Base-by-base conservation (phyloP, 1,140 invertebrate genomes). In the Colletes gigas region DNA sequence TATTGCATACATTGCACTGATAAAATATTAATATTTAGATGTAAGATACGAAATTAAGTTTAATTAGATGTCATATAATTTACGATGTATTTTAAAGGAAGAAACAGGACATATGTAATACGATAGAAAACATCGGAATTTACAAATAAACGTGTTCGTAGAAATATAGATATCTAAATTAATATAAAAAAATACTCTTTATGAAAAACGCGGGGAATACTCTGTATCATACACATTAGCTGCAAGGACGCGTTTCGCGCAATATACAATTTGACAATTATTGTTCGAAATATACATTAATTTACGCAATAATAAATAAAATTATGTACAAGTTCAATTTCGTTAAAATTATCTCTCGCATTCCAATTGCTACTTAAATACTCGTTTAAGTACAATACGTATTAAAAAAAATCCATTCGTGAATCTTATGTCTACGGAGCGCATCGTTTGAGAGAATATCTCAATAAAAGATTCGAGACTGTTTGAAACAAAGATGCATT, bases 191-290 rank as follows among this genome's bases (percentile, higher is more conserved):
- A 86, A 76, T 74, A 72, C 57, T 67, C 60, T 73, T 76, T 68
- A 81, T 86, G 86, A 83, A 84, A 86, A 87, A 83, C 65, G 73
- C 65, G 82, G 66, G 69, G 83, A 86, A 66, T 83, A 83, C 66
- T 82, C 65, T 41, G 54, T 82, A 78, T 86, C 44, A 83, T 83
- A 83, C 57, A 78, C 83, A 73, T 69, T 79, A 15, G 44, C 55
- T 75, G 55, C n/a, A 59, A 57, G 50, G 59, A 72, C 63, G 69
- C 44, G 17, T 65, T 67, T 57, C n/a, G 30, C 44, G 21, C 3
- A 82, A 77, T 85, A 67, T 81, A 85, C 84, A 85, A 80, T 59
- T 79, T 17, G 59, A 52, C 39, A 78, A 62, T 85, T 74, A 21
- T 57, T 80, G 55, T 84, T 77, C 62, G 73, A 84, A 81, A 78